Conservation (phyloP, 1,140 invertebrate species). For the Mya arenaria region DNA sequence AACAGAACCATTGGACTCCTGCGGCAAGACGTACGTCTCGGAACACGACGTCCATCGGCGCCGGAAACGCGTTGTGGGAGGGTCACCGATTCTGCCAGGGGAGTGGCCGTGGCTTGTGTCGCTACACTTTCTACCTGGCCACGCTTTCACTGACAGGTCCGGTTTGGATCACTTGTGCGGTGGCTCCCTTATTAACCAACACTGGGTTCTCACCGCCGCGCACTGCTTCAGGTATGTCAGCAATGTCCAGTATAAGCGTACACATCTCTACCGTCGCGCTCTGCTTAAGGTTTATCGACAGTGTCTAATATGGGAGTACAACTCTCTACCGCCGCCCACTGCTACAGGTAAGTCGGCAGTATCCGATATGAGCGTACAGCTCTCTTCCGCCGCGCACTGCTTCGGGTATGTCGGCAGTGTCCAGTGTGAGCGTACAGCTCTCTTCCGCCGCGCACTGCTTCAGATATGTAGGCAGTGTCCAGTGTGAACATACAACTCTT, state of each 20-base stretch:
- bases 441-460: conserved; percentile 82
- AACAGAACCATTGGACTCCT: conserved; percentile 33
- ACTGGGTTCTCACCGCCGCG: conserved; percentile 81
- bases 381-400: no score
- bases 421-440: conserved; percentile 78
- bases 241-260: no score
- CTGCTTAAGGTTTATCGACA: no score
- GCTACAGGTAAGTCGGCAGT: no score
- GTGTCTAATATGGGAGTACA: no score
- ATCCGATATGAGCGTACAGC: no score
- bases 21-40: conserved; percentile 40
- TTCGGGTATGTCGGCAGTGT: no score
- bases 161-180: conserved; percentile 79
- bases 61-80: conserved; percentile 70
- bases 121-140: conserved; percentile 54
- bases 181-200: conserved; percentile 76
- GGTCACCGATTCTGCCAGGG: conserved; percentile 53
- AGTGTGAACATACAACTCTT: no score
- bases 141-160: conserved; percentile 52
- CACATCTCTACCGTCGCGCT: no score
- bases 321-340: no score
- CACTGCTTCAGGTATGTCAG: conserved; percentile 80
- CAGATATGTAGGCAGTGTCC: no score
- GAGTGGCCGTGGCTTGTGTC: conserved; percentile 76
- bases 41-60: background rate